A percentile compares a stretch with the other conserved stretches of the same genome.
Conservation (phyloP, 2,888 invertebrate genomes). For the Tenodera sinensis region DNA sequence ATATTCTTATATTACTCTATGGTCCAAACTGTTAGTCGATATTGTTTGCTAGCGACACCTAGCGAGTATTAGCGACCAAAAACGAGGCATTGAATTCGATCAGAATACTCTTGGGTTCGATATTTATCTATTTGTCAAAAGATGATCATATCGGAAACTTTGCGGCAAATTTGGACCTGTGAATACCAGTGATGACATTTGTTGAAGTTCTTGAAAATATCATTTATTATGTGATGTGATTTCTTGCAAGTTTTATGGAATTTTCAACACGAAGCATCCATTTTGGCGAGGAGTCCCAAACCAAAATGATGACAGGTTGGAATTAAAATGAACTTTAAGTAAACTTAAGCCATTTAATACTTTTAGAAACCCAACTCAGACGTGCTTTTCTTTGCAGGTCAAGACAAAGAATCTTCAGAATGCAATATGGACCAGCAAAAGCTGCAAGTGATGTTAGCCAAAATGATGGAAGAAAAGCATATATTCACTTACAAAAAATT, state of each 20-base stretch:
- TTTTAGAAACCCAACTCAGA: not conserved
- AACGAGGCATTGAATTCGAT: slow-evolving; percentile 29
- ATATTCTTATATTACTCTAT: no score
- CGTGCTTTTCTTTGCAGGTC: not conserved
- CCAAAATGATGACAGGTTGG: not conserved
- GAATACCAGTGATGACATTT: not conserved
- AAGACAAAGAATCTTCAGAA: not conserved
- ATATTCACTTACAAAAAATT: slow-evolving; percentile 47
- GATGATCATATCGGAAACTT: slow-evolving; percentile 38
- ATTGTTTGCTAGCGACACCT: slow-evolving; percentile 7
- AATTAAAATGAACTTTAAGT: not conserved
- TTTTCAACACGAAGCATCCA: slow-evolving; percentile 29
- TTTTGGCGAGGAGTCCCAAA: slow-evolving; percentile 34
- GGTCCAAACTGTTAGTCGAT: slow-evolving; percentile 4
- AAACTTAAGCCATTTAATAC: not conserved
- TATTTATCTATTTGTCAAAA: slow-evolving; percentile 41
- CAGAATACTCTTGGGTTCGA: slow-evolving; percentile 39
- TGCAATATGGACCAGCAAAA: slow-evolving; percentile 23
- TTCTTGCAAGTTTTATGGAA: slow-evolving; percentile 29
- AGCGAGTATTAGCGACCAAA: slow-evolving; percentile 22
- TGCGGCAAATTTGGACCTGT: slow-evolving; percentile 39
- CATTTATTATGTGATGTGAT: not conserved
- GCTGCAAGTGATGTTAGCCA: slow-evolving; percentile 39
- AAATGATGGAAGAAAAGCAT: slow-evolving; percentile 38
- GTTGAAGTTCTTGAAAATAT: not conserved